Evolutionary conservation across 2,113 vertebrate genomes (phyloP).

Genomic region (Oncorhynchus tshawytscha): DNA sequence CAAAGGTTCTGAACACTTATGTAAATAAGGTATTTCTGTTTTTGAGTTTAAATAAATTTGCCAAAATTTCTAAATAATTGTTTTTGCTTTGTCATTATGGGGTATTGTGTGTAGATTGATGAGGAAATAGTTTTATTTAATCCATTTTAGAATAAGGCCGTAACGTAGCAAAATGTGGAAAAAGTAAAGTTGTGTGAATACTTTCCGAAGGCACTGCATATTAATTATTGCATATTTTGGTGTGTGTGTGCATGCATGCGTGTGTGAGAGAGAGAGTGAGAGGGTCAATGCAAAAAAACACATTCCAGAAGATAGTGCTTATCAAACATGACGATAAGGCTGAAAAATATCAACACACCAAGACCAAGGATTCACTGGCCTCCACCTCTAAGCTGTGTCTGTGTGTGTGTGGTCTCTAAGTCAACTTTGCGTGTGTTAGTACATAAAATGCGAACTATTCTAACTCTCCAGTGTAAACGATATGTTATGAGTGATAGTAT

Average conservation of each 20-base stretch:
- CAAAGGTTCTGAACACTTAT: no score
- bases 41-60: no score
- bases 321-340: constrained; percentile 45
- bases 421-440: constrained; percentile 22
- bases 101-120: no score
- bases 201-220: no score
- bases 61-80: no score
- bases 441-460: constrained; percentile 47
- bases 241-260: not conserved
- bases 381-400: constrained; percentile 12
- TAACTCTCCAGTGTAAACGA: constrained; percentile 22
- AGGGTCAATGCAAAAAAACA: constrained; percentile 41
- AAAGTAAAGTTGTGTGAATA: no score
- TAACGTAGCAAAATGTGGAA: no score
- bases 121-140: no score
- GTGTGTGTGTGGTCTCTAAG: constrained; percentile 16
- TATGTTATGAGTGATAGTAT: constrained; percentile 21
- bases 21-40: no score
- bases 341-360: constrained; percentile 37
- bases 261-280: constrained; percentile 1
- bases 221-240: no score
- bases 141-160: no score
- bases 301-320: constrained; percentile 51
- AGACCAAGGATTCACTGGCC: constrained; percentile 38
- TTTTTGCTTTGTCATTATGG: no score